Percentiles rank a stretch among this genome's conserved stretches.
These are phyloP conservation scores for Malurus elegans DNA, from an alignment of 2,113 vertebrate species.

Conservation along the genomic window DNA sequence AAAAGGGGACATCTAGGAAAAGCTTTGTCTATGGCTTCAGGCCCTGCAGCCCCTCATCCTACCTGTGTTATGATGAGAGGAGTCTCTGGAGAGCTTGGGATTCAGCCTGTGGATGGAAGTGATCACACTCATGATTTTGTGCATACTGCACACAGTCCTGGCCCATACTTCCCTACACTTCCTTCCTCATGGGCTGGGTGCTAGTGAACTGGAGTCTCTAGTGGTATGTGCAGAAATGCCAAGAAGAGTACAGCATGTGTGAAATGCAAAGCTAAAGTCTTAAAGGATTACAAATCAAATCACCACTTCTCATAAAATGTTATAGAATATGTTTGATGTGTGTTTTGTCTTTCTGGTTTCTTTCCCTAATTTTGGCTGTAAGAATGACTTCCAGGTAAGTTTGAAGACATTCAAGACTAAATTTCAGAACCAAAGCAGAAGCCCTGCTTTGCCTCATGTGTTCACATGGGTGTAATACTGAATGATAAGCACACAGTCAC, in stretches of 20 bases:
- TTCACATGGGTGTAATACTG: rapidly evolving
- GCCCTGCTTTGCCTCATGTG: neutral
- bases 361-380: neutral
- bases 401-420: neutral
- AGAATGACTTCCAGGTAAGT: neutral
- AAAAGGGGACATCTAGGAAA: neutral
- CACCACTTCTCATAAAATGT: neutral
- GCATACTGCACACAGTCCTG: neutral
- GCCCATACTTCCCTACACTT: rapidly evolving
- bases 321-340: neutral
- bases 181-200: neutral
- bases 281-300: neutral
- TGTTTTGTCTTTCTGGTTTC: neutral
- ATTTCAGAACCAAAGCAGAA: neutral
- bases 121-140: neutral
- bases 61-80: neutral
- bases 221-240: neutral
- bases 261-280: neutral
- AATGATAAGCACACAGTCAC: neutral
- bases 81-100: neutral
- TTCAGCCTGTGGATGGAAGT: neutral
- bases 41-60: neutral
- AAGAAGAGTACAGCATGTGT: neutral
- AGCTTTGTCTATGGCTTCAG: neutral
- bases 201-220: neutral